A percentile compares a stretch with the other conserved stretches of the same genome.
These are phyloP conservation scores for Pangasius djambal DNA, from an alignment of 2,797 vertebrate species.

Conservation along the genomic window DNA sequence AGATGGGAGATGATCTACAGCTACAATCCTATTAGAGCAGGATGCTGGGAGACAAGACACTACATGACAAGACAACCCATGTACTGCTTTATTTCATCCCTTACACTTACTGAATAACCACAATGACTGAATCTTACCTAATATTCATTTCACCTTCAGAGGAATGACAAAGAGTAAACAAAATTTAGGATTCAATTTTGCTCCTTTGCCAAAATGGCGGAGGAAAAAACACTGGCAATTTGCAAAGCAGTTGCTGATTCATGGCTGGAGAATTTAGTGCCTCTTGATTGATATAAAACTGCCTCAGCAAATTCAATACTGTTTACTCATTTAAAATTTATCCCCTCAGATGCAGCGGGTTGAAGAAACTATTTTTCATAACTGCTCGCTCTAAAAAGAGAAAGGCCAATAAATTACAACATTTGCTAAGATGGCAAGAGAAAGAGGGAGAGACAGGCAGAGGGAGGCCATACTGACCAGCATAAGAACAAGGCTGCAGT, in stretches of 20 bases:
- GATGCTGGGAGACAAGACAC: neutral
- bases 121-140: neutral
- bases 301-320: slow-evolving; percentile 59
- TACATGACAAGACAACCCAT: neutral
- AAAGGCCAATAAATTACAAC: slow-evolving; percentile 53
- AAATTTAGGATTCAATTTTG: slow-evolving; percentile 8
- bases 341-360: slow-evolving; percentile 49
- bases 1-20: slow-evolving; percentile 30
- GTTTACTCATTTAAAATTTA: slow-evolving; percentile 68
- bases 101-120: slow-evolving; percentile 17
- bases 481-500: slow-evolving; percentile 28
- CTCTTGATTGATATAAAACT: slow-evolving; percentile 60
- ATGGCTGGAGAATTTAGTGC: slow-evolving; percentile 48
- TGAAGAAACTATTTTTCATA: slow-evolving; percentile 60
- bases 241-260: slow-evolving; percentile 54
- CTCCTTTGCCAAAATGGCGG: neutral
- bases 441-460: neutral
- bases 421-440: slow-evolving; percentile 44
- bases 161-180: neutral
- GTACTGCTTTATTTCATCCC: neutral
- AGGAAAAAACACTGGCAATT: slow-evolving; percentile 33
- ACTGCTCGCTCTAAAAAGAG: slow-evolving; percentile 61
- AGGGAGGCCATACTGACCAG: neutral
- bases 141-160: neutral
- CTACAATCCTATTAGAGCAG: slow-evolving; percentile 38